Conservation (phyloP, 2,888 invertebrate genomes). For the Idaea aversata region DNA sequence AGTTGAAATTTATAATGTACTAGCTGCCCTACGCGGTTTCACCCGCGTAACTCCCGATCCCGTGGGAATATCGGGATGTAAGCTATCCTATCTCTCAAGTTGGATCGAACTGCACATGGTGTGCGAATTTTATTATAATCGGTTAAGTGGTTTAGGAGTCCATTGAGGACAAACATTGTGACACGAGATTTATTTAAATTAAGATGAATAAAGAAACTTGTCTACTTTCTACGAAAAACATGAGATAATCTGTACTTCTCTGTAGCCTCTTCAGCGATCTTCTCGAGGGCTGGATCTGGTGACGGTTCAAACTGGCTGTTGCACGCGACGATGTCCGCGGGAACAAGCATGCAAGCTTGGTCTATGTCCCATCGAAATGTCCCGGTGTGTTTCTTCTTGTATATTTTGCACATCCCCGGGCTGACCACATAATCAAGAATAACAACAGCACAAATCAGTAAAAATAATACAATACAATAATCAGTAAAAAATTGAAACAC, state of each 20-base stretch:
- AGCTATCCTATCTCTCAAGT: no score
- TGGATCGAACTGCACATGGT: no score
- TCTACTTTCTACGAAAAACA: not conserved
- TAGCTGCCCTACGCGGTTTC: no score
- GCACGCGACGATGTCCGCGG: conserved; percentile 84
- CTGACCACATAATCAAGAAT: conserved; percentile 35
- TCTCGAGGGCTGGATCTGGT: conserved; percentile 83
- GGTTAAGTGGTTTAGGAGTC: no score
- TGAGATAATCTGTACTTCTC: conserved; percentile 61
- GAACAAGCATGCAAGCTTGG: conserved; percentile 83
- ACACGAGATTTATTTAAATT: no score
- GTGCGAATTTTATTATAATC: no score
- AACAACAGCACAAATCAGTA: not conserved
- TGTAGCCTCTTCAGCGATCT: conserved; percentile 84
- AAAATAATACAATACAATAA: not conserved
- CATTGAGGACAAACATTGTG: no score
- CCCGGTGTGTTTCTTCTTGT: conserved; percentile 61
- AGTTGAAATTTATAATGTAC: no score
- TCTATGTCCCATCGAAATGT: conserved; percentile 84
- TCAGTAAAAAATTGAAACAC: not conserved
- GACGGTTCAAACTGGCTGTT: conserved; percentile 82
- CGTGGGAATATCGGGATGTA: no score
- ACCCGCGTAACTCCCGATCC: no score
- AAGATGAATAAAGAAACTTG: not conserved
- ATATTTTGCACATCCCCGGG: conserved; percentile 76